phyloP scores from a whole-genome alignment of 2,113 vertebrate genomes.

The Microcebus jonahi region DNA sequence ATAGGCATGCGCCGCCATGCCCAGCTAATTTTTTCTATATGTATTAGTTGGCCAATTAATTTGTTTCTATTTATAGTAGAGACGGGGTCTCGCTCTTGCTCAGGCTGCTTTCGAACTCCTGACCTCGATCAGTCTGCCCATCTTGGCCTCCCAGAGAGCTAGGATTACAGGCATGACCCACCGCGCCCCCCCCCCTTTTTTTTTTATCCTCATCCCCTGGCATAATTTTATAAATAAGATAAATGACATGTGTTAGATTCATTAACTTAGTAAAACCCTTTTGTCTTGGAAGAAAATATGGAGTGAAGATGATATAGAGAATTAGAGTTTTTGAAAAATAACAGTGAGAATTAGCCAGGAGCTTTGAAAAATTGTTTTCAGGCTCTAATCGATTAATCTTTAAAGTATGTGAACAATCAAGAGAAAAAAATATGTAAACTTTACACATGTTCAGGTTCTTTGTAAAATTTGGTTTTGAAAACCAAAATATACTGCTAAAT shows the following conservation, averaged over 20 bases:
- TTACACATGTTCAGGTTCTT: neutral
- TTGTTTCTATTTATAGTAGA: too few relatives aligned
- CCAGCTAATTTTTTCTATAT: too few relatives aligned
- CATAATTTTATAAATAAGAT: neutral
- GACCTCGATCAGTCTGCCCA: too few relatives aligned
- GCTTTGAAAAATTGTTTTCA: neutral
- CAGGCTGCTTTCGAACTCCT: too few relatives aligned
- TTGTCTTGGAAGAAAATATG: neutral
- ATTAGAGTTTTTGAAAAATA: neutral
- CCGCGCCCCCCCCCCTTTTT: too few relatives aligned
- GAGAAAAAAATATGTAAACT: neutral
- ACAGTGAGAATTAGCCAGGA: neutral
- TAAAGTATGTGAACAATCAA: neutral
- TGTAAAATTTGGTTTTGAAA: conserved; percentile 54
- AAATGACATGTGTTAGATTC: neutral
- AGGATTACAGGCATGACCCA: too few relatives aligned
- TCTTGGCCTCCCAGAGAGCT: too few relatives aligned
- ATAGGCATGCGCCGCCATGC: too few relatives aligned
- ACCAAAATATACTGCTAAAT: conserved; percentile 49
- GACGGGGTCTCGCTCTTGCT: too few relatives aligned
- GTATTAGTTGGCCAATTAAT: too few relatives aligned
- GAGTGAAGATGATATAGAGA: neutral
- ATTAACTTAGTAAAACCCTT: neutral
- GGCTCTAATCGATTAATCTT: neutral
- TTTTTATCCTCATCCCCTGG: neutral